Evolutionary conservation across 2,113 vertebrate genomes (phyloP), one percentile per base, ranked within the genome.

Genomic region (Cyrtonyx montezumae): DNA sequence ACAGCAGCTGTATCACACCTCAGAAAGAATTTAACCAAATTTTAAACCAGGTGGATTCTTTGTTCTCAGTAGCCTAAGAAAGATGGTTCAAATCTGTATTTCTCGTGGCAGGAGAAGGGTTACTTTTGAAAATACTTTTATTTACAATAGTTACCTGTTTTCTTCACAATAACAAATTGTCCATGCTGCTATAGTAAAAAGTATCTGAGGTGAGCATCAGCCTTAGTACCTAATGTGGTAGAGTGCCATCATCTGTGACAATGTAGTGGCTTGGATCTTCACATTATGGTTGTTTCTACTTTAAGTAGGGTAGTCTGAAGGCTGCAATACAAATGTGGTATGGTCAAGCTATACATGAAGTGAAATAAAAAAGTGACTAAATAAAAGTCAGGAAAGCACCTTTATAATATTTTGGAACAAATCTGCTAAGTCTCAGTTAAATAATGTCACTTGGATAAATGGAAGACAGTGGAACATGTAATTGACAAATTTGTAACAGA

Each of bases 11-110:
- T 26, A 43, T 63, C 23, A n/a, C 26, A 13, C 34, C 86, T 59
- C 34, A 76, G 34, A 78, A 49, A 37, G 34, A 63, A 34, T 7
- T 1, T 40, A 28, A 28, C 37, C 4, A n/a, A 48, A 18, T 75
- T 36, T 74, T 76, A 73, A 79, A 79, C 8, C 19, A 68, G 22
- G 14, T 48, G 15, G 22, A 48, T 82, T 19, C 6, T n/a, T 87
- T 81, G 7, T 17, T 5, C 0, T 0, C 34, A 23, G 46, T 37
- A 23, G 46, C 4, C 0, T 23, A 49, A 59, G 32, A 78, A 43
- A 3, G 1, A 7, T 79, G 46, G 32, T 92, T 13, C n/a, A 68
- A 23, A 63, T 59, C 17, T 51, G 1, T 14, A 18, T 13, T 88
- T 91, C 43, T 71, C 42, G 63, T 73, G 34, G 11, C 46, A 51